Evolutionary conservation across 53 echinoderm and acorn worm species (phyloP).

Genomic region (Hippasteria phrygiana): DNA sequence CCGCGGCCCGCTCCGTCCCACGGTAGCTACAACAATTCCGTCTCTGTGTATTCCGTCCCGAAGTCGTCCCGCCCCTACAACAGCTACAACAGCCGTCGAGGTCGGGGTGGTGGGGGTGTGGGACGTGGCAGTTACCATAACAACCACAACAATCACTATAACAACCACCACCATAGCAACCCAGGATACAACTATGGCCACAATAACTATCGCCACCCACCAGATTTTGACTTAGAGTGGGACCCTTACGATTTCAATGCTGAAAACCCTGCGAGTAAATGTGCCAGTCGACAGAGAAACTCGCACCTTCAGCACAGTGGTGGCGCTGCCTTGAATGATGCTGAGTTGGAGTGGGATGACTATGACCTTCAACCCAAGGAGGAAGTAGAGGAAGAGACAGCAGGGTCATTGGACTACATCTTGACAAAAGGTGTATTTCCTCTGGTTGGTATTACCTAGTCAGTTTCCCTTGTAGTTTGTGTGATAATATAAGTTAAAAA

Average conservation of each 20-base stretch:
- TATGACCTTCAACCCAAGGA: conserved; percentile 89
- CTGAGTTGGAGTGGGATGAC: conserved; percentile 98
- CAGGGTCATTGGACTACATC: conserved; percentile 69
- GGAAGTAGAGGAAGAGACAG: conserved; percentile 77
- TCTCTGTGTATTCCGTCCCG: conserved; percentile 65
- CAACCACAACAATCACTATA: conserved; percentile 62
- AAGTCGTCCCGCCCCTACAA: conserved; percentile 53
- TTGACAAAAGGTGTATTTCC: conserved; percentile 82
- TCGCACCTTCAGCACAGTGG: conserved; percentile 66
- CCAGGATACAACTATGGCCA: conserved; percentile 68
- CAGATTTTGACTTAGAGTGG: conserved; percentile 92
- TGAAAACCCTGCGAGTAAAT: conserved; percentile 59
- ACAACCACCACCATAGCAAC: conserved; percentile 17
- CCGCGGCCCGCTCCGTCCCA: conserved; percentile 30
- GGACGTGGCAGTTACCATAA: conserved; percentile 24
- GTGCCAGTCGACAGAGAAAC: conserved; percentile 49
- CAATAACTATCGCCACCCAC: conserved; percentile 65
- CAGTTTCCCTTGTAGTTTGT: not conserved
- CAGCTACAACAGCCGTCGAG: conserved; percentile 55
- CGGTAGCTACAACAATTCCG: conserved; percentile 53
- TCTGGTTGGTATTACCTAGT: conserved; percentile 78
- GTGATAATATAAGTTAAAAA: no score
- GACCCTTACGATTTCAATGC: conserved; percentile 93
- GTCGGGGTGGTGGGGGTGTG: conserved; percentile 19
- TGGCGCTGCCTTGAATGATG: conserved; percentile 64